A percentile compares a stretch with the other conserved stretches of the same genome.
Evolutionary conservation across 2,888 invertebrate species (phyloP).

Genomic region (Drosophila eohydei): DNA sequence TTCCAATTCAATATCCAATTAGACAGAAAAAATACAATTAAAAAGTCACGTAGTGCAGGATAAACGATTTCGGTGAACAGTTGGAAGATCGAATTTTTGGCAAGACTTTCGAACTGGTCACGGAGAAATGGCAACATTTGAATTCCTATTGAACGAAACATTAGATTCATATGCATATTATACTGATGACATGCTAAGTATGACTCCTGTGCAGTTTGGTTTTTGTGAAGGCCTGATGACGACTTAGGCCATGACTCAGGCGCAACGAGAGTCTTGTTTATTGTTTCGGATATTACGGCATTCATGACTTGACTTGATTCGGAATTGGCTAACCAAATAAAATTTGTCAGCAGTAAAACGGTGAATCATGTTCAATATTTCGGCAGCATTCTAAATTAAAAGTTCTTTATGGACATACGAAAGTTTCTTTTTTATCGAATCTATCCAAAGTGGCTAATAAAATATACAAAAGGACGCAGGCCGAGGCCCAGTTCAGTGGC

Average conservation of each 20-base stretch:
- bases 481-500: not conserved
- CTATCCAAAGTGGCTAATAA: slow-evolving; percentile 33
- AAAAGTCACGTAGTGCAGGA: not conserved
- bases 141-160: not conserved
- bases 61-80: not conserved
- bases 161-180: not conserved
- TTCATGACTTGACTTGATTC: slow-evolving; percentile 9
- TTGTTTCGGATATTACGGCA: slow-evolving; percentile 24
- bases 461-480: slow-evolving; percentile 23
- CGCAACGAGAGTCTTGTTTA: slow-evolving; percentile 9
- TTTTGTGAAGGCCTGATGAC: slow-evolving; percentile 13
- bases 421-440: slow-evolving; percentile 16
- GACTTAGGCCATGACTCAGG: slow-evolving; percentile 47
- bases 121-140: not conserved
- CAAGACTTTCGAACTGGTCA: not conserved
- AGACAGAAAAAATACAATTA: not conserved
- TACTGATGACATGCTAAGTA: not conserved
- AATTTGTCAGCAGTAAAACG: slow-evolving; percentile 9
- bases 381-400: not conserved
- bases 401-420: slow-evolving; percentile 7
- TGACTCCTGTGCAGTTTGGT: slow-evolving; percentile 10
- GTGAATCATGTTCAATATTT: slow-evolving; percentile 36
- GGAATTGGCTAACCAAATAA: not conserved
- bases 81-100: not conserved
- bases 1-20: not conserved